These are phyloP conservation scores for Aethes cnicana DNA, from an alignment of 2,888 invertebrate species.

Conservation along the genomic window DNA sequence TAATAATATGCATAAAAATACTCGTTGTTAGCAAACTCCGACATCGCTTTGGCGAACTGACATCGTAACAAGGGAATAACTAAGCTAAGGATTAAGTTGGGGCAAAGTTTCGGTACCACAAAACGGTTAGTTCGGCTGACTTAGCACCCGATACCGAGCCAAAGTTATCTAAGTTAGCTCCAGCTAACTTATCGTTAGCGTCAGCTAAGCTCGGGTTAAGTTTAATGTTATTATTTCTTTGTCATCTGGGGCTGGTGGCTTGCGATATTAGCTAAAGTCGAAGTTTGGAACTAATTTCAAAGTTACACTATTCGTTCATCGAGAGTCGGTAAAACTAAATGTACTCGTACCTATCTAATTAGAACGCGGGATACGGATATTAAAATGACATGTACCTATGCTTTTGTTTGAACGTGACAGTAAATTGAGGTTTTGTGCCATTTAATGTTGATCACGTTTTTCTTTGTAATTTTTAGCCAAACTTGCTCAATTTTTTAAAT, in stretches of 20 bases:
- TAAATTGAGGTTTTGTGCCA: too few relatives aligned
- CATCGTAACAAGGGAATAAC: constrained; percentile 32
- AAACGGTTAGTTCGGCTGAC: constrained; percentile 70
- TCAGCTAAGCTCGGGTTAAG: constrained; percentile 61
- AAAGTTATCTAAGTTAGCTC: constrained; percentile 69
- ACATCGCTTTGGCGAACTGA: constrained; percentile 19
- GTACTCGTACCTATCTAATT: too few relatives aligned
- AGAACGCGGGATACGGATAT: too few relatives aligned
- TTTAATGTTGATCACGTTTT: too few relatives aligned
- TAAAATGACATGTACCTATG: too few relatives aligned
- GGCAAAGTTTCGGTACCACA: constrained; percentile 60
- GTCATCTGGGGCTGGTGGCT: constrained; percentile 47
- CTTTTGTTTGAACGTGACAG: too few relatives aligned
- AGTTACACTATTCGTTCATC: constrained; percentile 9
- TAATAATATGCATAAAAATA: too few relatives aligned
- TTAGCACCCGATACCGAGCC: constrained; percentile 70
- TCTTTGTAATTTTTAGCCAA: too few relatives aligned
- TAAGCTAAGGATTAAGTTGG: constrained; percentile 48
- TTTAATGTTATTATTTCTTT: constrained; percentile 68
- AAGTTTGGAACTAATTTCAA: constrained; percentile 15
- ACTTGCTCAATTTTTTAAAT: too few relatives aligned
- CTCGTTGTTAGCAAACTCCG: constrained; percentile 14
- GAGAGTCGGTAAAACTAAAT: background rate
- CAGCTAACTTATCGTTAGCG: constrained; percentile 65
- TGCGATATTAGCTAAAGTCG: constrained; percentile 35